A percentile compares a stretch with the other conserved stretches of the same genome.
phyloP scores from a whole-genome alignment of 2,797 vertebrate species.

The Eidolon dupreanum region DNA sequence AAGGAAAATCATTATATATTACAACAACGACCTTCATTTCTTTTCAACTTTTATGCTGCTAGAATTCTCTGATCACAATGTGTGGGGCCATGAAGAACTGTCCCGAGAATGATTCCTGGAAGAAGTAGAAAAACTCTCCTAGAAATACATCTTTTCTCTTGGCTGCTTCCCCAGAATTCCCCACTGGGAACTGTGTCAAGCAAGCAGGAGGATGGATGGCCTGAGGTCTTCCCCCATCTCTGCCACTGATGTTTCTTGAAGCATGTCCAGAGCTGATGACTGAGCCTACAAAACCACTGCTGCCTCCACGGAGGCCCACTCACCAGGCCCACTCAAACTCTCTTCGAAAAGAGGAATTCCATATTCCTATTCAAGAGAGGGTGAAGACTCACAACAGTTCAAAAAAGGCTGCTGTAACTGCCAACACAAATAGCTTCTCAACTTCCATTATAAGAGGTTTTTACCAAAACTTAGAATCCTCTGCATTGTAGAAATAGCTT shows the following conservation, averaged over 20 bases:
- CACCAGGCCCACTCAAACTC: conserved; percentile 45
- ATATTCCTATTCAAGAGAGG: conserved; percentile 48
- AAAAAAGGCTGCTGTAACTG: conserved; percentile 38
- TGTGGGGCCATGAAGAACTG: conserved; percentile 74
- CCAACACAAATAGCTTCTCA: conserved; percentile 79
- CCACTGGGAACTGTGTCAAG: conserved; percentile 58
- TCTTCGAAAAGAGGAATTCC: conserved; percentile 58
- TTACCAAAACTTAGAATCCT: conserved; percentile 62
- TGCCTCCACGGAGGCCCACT: conserved; percentile 18
- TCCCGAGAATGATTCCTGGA: conserved; percentile 77
- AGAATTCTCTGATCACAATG: conserved; percentile 74
- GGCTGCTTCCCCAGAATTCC: conserved; percentile 76
- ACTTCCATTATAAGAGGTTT: conserved; percentile 73
- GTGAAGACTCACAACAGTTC: conserved; percentile 55
- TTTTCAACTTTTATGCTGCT: conserved; percentile 57
- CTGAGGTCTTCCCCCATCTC: conserved; percentile 58
- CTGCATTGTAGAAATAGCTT: conserved; percentile 69
- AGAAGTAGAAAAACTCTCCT: conserved; percentile 71
- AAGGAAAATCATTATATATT: conserved; percentile 64
- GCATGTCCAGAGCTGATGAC: conserved; percentile 50
- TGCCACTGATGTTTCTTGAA: conserved; percentile 60
- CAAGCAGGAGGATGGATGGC: conserved; percentile 71
- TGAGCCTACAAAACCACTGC: conserved; percentile 39
- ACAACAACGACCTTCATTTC: conserved; percentile 56
- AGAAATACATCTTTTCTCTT: conserved; percentile 78